Percentiles rank a stretch among this genome's conserved stretches.
Conservation (phyloP, 2,797 vertebrate genomes). For the Argyrosomus regius region DNA sequence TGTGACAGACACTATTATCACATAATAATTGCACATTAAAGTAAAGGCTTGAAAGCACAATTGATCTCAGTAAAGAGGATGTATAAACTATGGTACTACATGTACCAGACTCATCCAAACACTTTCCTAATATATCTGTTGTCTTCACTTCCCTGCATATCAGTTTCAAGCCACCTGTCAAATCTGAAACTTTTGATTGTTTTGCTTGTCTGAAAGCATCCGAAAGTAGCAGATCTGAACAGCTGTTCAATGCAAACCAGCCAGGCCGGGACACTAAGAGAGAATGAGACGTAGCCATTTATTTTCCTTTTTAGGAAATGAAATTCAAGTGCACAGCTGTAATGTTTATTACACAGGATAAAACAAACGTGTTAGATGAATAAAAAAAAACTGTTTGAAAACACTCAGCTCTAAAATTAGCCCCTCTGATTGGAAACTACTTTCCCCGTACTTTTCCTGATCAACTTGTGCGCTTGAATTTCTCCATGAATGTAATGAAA, state of each 20-base stretch:
- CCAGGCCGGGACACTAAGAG: not conserved
- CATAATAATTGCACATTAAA: not conserved
- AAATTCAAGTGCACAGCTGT: not conserved
- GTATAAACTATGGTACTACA: not conserved
- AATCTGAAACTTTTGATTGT: not conserved
- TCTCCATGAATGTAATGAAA: not conserved
- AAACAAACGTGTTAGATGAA: not conserved
- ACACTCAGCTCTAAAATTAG: too few species aligned
- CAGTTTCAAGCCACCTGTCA: not conserved
- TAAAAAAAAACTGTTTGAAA: not conserved
- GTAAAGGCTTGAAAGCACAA: not conserved
- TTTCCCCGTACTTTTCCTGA: not conserved
- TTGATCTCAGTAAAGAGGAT: not conserved
- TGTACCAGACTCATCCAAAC: not conserved
- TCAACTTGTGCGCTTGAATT: not conserved
- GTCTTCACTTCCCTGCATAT: not conserved
- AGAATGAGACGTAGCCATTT: not conserved
- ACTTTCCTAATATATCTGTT: not conserved
- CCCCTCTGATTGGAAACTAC: too few species aligned
- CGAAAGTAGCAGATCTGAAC: not conserved
- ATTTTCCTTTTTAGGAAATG: not conserved
- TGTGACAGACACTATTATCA: not conserved
- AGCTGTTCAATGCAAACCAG: constrained; percentile 7
- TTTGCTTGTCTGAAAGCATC: not conserved
- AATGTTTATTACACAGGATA: constrained; percentile 6